Evolutionary conservation across 2,797 vertebrate genomes (phyloP).

Genomic region (Clarias fuscus): DNA sequence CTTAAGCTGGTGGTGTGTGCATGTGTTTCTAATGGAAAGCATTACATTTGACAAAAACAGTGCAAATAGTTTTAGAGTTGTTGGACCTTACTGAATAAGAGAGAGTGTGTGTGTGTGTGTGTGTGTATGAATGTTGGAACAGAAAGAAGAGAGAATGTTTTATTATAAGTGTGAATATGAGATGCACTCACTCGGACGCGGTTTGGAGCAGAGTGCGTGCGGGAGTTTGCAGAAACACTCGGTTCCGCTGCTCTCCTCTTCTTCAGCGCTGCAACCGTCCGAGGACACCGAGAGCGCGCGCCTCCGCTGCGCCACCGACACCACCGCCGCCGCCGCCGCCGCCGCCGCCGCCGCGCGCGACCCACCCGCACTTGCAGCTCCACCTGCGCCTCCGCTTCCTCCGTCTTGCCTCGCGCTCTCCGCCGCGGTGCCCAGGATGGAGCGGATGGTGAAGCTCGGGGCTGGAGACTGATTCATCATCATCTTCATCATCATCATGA

Average conservation of each 20-base stretch:
- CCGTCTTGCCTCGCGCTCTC: slow-evolving; percentile 60
- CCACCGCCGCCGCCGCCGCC: not conserved
- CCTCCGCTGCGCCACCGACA: slow-evolving; percentile 64
- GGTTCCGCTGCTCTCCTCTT: slow-evolving; percentile 58
- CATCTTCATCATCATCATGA: slow-evolving; percentile 4
- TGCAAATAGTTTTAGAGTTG: not conserved
- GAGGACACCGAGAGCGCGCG: slow-evolving; percentile 78
- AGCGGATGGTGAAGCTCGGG: slow-evolving; percentile 85
- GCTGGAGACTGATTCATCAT: slow-evolving; percentile 80
- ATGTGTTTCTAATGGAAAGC: not conserved
- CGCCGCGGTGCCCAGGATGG: slow-evolving; percentile 77
- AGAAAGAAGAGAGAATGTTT: not conserved
- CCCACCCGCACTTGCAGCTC: not conserved
- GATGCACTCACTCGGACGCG: slow-evolving; percentile 11
- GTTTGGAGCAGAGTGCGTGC: slow-evolving; percentile 60
- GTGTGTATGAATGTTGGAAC: not conserved
- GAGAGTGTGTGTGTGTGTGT: not conserved
- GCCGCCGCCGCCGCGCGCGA: not conserved
- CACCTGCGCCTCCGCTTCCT: not conserved
- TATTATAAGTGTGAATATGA: not conserved
- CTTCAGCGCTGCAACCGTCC: slow-evolving; percentile 76
- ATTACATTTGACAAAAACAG: no score
- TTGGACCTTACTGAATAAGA: not conserved
- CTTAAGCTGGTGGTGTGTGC: not conserved
- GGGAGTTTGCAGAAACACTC: slow-evolving; percentile 74